Evolutionary conservation across 2,888 invertebrate genomes (phyloP), one percentile per base, ranked within the genome.

Genomic region (Archips crataeganus): DNA sequence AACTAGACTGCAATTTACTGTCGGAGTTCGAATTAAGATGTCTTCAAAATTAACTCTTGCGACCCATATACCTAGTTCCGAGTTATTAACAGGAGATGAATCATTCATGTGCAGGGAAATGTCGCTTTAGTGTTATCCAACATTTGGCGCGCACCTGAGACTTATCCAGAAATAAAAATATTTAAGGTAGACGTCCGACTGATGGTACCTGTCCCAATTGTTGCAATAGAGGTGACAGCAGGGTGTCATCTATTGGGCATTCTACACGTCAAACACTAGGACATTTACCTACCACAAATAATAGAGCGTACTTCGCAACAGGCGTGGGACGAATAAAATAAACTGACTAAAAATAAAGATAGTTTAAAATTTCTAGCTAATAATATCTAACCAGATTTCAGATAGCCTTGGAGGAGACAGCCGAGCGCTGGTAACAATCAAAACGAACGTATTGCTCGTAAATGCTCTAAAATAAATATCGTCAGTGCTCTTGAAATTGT

Each of bases 281-380:
- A 23, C 23, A 23, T 23, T 23, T 45, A 45, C 11, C 39, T 61
- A 57, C 57, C 54, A 72, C 54, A 63, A 70, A 70, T 74, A 74
- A 75, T 79, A 79, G 82, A 85, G 84, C 85, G 81, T 82, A 82
- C 79, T 83, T 82, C 79, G 83, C 85, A 82, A 84, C 80, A 77
- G 64, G 80, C 87, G 87, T 87, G 84, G 84, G 87, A 85, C 68
- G 81, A 82, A 85, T 84, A 85, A 78, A 80, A 68, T 75, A 75
- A 71, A 75, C 75, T 70, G 72, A 59, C 80, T 82, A 82, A 80
- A 86, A 84, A 86, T 87, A 88, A 70, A 71, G 45, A 61, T 57
- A 39, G 59, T 66, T 70, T 59, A 70, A 65, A 70, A n/a, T 64
- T 60, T 64, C 61, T 47, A 51, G 63, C 65, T 70, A 74, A 70